Evolutionary conservation across 2,888 invertebrate genomes (phyloP).

Genomic region (Latheticus oryzae): DNA sequence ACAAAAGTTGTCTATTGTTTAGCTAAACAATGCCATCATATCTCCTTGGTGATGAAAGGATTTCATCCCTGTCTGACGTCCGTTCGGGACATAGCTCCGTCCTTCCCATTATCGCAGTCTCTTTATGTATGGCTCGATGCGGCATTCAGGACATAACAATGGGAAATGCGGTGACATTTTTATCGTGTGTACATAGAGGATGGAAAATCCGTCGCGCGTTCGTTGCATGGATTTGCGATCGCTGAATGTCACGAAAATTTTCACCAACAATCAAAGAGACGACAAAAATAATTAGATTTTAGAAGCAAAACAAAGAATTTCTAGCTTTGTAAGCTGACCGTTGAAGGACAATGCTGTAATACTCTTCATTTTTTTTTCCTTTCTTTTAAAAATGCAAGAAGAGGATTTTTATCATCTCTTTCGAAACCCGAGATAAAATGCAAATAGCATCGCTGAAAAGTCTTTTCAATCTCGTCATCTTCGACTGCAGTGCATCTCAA

Average conservation of each 20-base stretch:
- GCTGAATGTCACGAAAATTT: slow-evolving; percentile 53
- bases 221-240: slow-evolving; percentile 44
- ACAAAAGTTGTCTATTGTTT: slow-evolving; percentile 64
- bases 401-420: slow-evolving; percentile 32
- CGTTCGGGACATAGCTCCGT: slow-evolving; percentile 43
- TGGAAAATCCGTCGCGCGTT: slow-evolving; percentile 56
- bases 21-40: slow-evolving; percentile 64
- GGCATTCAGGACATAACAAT: slow-evolving; percentile 62
- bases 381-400: slow-evolving; percentile 23
- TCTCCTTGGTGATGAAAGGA: slow-evolving; percentile 63
- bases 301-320: too few species aligned
- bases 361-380: too few species aligned
- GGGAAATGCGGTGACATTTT: slow-evolving; percentile 62
- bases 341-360: too few species aligned
- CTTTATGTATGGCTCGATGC: slow-evolving; percentile 62
- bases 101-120: slow-evolving; percentile 60
- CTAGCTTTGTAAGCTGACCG: too few species aligned
- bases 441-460: slow-evolving; percentile 40
- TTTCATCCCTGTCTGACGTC: slow-evolving; percentile 45
- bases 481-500: slow-evolving; percentile 55
- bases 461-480: slow-evolving; percentile 54
- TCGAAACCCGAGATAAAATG: slow-evolving; percentile 37
- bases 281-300: too few species aligned
- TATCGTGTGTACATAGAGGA: slow-evolving; percentile 62
- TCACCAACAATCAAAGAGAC: not conserved